Evolutionary conservation across 2,113 vertebrate species (phyloP).

Genomic region (Chaetops frenatus): DNA sequence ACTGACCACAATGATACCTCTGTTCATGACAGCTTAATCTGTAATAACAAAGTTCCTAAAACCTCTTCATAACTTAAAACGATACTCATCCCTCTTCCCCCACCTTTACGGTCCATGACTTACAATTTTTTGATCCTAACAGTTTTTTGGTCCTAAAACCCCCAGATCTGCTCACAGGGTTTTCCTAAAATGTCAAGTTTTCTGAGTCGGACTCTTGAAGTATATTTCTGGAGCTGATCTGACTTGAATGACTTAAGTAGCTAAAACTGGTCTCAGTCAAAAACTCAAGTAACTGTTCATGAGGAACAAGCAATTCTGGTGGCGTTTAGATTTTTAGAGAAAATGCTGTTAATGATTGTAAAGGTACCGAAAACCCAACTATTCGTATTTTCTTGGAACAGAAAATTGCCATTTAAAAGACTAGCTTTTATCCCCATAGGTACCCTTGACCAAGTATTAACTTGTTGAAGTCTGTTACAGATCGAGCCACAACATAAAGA

Average conservation of each 20-base stretch:
- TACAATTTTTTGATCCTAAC: not conserved
- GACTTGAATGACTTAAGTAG: not conserved
- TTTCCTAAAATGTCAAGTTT: not conserved
- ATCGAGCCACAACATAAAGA: not conserved
- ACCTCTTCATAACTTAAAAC: not conserved
- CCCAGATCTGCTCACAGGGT: not conserved
- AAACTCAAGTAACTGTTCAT: not conserved
- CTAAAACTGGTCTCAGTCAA: not conserved
- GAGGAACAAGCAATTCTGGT: not conserved
- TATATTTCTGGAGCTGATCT: not conserved
- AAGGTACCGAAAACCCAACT: not conserved
- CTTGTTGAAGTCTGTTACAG: not conserved
- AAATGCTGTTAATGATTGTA: not conserved
- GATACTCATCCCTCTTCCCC: fast-evolving
- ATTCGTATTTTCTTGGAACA: not conserved
- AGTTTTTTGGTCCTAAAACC: not conserved
- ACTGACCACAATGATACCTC: not conserved
- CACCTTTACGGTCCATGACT: not conserved
- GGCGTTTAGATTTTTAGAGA: not conserved
- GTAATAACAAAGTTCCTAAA: not conserved
- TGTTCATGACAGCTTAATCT: not conserved
- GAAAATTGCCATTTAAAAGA: not conserved
- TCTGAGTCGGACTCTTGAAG: not conserved
- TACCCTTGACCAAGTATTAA: not conserved
- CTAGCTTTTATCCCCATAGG: not conserved